Conservation (phyloP, 2,888 invertebrate species). For the Plebejus melissa region DNA sequence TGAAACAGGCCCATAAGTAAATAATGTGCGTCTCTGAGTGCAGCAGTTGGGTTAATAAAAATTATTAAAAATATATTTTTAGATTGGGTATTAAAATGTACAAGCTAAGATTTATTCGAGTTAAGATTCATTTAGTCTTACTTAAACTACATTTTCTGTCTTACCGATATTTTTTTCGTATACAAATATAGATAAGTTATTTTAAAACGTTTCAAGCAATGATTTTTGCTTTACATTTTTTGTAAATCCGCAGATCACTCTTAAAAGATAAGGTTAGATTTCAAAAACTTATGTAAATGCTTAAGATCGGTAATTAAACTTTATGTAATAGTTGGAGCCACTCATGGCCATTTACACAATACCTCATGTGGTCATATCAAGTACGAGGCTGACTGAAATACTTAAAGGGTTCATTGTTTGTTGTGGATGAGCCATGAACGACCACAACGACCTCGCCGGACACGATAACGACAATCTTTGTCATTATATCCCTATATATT, state of each 20-base stretch:
- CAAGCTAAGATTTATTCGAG: too few relatives aligned
- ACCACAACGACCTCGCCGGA: slow-evolving; percentile 30
- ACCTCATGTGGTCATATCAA: slow-evolving; percentile 16
- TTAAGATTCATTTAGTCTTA: too few relatives aligned
- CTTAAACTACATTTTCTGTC: too few relatives aligned
- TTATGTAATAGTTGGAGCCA: background rate
- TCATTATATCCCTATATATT: slow-evolving; percentile 1
- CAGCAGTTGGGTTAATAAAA: too few relatives aligned
- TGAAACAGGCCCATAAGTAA: too few relatives aligned
- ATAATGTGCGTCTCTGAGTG: too few relatives aligned
- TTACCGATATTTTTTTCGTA: too few relatives aligned
- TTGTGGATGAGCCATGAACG: slow-evolving; percentile 29
- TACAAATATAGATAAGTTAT: too few relatives aligned
- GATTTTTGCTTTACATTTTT: too few relatives aligned
- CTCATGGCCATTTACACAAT: slow-evolving; percentile 15
- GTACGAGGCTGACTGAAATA: slow-evolving; percentile 33
- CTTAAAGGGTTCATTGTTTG: slow-evolving; percentile 36
- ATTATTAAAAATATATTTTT: too few relatives aligned
- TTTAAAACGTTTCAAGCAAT: too few relatives aligned
- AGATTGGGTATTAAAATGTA: too few relatives aligned
- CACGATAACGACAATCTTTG: slow-evolving; percentile 27
- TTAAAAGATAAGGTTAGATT: background rate
- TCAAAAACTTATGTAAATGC: background rate
- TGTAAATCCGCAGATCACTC: background rate
- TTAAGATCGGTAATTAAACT: background rate